phyloP scores from a whole-genome alignment of 2,888 invertebrate genomes.

The Troides helena region DNA sequence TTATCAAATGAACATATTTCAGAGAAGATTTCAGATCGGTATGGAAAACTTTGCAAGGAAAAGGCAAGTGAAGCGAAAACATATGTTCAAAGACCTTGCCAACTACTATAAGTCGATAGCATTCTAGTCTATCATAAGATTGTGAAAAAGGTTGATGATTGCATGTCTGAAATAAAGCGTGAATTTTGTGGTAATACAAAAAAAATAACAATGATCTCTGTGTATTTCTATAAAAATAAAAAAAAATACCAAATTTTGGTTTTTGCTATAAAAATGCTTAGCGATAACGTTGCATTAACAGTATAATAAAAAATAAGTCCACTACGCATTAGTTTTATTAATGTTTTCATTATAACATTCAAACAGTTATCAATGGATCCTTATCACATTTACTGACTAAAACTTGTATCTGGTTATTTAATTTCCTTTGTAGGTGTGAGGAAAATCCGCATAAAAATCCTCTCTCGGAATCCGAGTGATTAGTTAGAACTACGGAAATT shows the following conservation, averaged over 20 bases:
- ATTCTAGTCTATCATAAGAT: constrained; percentile 33
- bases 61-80: constrained; percentile 60
- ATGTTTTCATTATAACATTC: constrained; percentile 37
- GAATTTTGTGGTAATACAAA: constrained; percentile 4
- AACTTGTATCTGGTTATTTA: constrained; percentile 80
- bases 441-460: constrained; percentile 87
- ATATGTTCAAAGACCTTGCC: constrained; percentile 66
- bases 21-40: constrained; percentile 68
- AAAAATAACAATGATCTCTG: constrained; percentile 71
- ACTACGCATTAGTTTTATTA: constrained; percentile 26
- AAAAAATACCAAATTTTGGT: constrained; percentile 32
- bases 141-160: constrained; percentile 35
- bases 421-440: constrained; percentile 50
- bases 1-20: constrained; percentile 70
- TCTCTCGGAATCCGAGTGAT: constrained; percentile 96
- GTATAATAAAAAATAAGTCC: constrained; percentile 22
- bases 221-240: constrained; percentile 41
- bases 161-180: constrained; percentile 9
- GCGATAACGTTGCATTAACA: constrained; percentile 33
- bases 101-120: constrained; percentile 53
- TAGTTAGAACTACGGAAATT: constrained; percentile 90
- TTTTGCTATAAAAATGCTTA: constrained; percentile 35
- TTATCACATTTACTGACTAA: constrained; percentile 85
- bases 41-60: constrained; percentile 51
- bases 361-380: constrained; percentile 88